Evolutionary conservation across 2,888 invertebrate species (phyloP).

Genomic region (Periphyllus acericola): DNA sequence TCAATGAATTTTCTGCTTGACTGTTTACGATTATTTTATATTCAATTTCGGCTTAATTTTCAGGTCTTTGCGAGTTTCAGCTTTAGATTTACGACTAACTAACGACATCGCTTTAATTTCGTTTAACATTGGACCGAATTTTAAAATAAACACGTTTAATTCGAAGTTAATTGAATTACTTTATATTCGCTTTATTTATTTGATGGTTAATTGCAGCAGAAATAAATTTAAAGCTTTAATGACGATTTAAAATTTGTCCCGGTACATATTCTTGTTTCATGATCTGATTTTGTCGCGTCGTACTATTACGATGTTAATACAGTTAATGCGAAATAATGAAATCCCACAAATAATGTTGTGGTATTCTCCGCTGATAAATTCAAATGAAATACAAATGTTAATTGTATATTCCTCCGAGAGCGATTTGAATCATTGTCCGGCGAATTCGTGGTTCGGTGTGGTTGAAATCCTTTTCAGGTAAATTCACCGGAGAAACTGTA

Average conservation of each 20-base stretch:
- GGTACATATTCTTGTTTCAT: not conserved
- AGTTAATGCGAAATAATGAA: too few relatives aligned
- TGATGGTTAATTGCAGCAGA: not conserved
- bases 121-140: not conserved
- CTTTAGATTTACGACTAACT: not conserved
- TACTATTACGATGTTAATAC: not conserved
- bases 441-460: slow-evolving; percentile 1
- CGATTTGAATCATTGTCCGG: not conserved
- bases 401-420: slow-evolving; percentile 6
- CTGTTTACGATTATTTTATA: not conserved
- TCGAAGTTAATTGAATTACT: too few relatives aligned
- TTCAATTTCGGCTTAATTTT: not conserved
- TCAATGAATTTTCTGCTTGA: not conserved
- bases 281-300: not conserved
- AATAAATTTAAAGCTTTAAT: not conserved
- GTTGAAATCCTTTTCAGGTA: slow-evolving; percentile 25
- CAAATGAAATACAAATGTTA: not conserved
- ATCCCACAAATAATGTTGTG: not conserved
- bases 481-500: not conserved
- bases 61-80: not conserved
- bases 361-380: not conserved
- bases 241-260: not conserved
- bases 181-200: too few relatives aligned
- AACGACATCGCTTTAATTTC: not conserved
- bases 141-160: not conserved